phyloP scores from a whole-genome alignment of 1,140 invertebrate genomes.

The Sinonovacula constricta region DNA sequence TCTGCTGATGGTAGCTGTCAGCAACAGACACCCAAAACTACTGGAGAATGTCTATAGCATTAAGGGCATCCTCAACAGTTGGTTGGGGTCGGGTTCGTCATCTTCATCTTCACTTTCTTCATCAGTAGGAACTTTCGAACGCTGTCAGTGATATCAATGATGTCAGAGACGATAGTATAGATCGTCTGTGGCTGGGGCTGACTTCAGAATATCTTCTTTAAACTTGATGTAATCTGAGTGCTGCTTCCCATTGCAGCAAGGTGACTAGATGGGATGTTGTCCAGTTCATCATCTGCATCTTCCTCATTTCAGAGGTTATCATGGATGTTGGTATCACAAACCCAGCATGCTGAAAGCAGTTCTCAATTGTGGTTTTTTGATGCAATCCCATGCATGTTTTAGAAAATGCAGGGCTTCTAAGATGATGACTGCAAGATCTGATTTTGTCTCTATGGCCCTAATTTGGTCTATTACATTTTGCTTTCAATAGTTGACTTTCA shows the following conservation, averaged over 20 bases:
- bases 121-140: background rate
- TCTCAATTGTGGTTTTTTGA: background rate
- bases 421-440: background rate
- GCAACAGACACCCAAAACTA: background rate
- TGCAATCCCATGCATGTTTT: background rate
- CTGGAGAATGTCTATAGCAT: background rate
- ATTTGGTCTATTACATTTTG: background rate
- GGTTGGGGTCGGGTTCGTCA: background rate
- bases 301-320: background rate
- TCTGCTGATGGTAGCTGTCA: background rate
- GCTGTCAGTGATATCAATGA: background rate
- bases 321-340: background rate
- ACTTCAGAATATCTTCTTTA: background rate
- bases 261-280: background rate
- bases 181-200: background rate
- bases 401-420: background rate
- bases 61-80: background rate
- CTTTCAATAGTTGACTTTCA: background rate
- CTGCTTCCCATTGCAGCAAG: background rate
- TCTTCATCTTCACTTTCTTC: background rate
- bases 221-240: background rate
- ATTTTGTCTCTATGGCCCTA: background rate
- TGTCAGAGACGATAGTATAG: too few relatives aligned
- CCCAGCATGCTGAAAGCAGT: background rate
- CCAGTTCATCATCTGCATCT: background rate